Evolutionary conservation across 2,888 invertebrate genomes (phyloP), one percentile per base, ranked within the genome.

Genomic region (Eupithecia inturbata): DNA sequence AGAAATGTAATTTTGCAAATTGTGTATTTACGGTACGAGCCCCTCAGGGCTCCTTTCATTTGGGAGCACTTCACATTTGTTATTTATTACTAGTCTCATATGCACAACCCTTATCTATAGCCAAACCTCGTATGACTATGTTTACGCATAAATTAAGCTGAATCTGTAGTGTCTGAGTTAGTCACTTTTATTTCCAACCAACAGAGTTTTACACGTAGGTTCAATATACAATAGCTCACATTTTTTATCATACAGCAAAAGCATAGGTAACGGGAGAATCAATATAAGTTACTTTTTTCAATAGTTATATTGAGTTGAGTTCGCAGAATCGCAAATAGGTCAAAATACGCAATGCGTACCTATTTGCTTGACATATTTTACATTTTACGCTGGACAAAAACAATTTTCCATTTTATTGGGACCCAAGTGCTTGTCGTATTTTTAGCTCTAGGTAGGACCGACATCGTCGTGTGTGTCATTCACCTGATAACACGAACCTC

Each of bases 1-100:
- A 84, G 83, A 83, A 88, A 86, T 84, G 84, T 87, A 85, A 88
- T 88, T 88, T 87, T 84, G 83, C 82, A 87, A 87, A 88, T 87
- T 88, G 87, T 87, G 83, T 83, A 87, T 86, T 57, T 82, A 85
- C 83, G 75, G 82, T 79, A 79, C 79, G 80, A 81, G 81, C 79
- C 83, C 84, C 83, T 80, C 75, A 80, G 83, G 83, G 79, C 78
- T 83, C 77, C 77, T 84, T 87, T 86, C 83, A 83, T 87, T 84
- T 85, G 78, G 81, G 79, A 83, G 79, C 82, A 84, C 80, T 84
- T 84, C 82, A 85, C 77, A 85, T 85, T 84, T 84, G 77, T 82
- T 85, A 83, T 85, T 83, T 84, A 82, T 84, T 83, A 81, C 78
- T 71, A 79, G 79, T 81, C 79, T 82, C 69, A 53, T 71, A 68